A percentile compares a stretch with the other conserved stretches of the same genome.
Conservation (phyloP, 1,140 invertebrate species). For the Drosophila chauvacae region DNA sequence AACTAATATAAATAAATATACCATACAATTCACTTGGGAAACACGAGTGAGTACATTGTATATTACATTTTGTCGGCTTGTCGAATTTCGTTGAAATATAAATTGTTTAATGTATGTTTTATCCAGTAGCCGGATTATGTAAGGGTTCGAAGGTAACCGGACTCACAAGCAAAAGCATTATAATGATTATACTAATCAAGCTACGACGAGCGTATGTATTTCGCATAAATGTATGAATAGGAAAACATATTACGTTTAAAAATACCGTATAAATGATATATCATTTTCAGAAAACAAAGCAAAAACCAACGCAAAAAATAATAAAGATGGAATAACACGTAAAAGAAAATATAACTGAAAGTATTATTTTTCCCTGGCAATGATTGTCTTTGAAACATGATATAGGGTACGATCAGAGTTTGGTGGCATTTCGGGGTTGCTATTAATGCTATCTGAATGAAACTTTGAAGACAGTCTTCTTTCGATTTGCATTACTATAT, state of each 20-base stretch:
- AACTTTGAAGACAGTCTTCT: too few species aligned
- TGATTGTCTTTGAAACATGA: not conserved
- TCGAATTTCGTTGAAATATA: constrained; percentile 73
- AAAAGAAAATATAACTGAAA: not conserved
- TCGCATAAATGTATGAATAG: constrained; percentile 59
- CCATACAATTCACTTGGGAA: constrained; percentile 52
- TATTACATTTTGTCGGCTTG: constrained; percentile 76
- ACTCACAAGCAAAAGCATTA: constrained; percentile 32
- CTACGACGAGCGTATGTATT: constrained; percentile 51
- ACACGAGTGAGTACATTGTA: constrained; percentile 59
- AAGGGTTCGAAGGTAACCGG: constrained; percentile 61
- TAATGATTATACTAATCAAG: constrained; percentile 61
- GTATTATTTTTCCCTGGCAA: constrained; percentile 1
- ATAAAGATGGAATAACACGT: constrained; percentile 57
- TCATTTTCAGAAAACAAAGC: constrained; percentile 56
- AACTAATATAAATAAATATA: constrained; percentile 54
- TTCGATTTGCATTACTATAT: too few species aligned
- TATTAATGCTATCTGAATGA: too few species aligned
- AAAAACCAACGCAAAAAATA: constrained; percentile 59
- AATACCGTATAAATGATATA: constrained; percentile 63
- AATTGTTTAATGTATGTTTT: constrained; percentile 76
- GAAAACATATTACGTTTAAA: constrained; percentile 63
- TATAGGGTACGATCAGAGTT: too few species aligned
- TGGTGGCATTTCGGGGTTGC: too few species aligned
- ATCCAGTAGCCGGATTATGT: constrained; percentile 63